A percentile compares a stretch with the other conserved stretches of the same genome.
Evolutionary conservation across 2,888 invertebrate genomes (phyloP).

Genomic region (Drosophila rellima): DNA sequence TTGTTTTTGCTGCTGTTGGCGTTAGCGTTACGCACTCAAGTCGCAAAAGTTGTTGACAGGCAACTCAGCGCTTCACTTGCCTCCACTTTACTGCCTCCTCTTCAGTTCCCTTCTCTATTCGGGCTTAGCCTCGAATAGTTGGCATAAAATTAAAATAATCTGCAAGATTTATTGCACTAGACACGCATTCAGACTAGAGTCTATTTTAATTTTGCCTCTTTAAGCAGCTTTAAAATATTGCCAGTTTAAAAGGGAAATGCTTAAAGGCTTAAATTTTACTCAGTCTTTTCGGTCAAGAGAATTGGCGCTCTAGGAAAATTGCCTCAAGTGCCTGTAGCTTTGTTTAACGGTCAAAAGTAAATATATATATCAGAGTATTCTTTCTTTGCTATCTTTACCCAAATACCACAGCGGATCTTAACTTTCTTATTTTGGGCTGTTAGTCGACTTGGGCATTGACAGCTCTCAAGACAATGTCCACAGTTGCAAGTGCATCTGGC

Average conservation of each 20-base stretch:
- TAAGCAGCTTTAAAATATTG: conserved; percentile 7
- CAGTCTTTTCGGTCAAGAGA: background rate
- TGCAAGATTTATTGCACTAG: conserved; percentile 71
- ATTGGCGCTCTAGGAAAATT: conserved; percentile 37
- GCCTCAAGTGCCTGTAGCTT: conserved; percentile 55
- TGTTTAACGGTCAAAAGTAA: conserved; percentile 57
- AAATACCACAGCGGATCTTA: background rate
- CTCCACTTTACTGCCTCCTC: background rate
- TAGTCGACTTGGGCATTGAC: conserved; percentile 33
- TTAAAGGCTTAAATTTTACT: conserved; percentile 23
- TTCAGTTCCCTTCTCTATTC: background rate
- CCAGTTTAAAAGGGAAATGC: background rate
- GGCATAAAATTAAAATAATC: conserved; percentile 81
- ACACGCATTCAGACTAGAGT: conserved; percentile 21
- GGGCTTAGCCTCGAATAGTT: conserved; percentile 58
- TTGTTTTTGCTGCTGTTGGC: conserved; percentile 34
- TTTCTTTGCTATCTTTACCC: conserved; percentile 22
- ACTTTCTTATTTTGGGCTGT: conserved; percentile 1
- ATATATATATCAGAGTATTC: conserved; percentile 61
- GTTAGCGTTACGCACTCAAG: conserved; percentile 50
- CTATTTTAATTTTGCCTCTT: conserved; percentile 3
- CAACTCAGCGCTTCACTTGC: conserved; percentile 48
- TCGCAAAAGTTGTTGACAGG: conserved; percentile 78
- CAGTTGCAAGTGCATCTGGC: conserved; percentile 65
- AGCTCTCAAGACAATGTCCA: conserved; percentile 53